Evolutionary conservation across 2,888 invertebrate species (phyloP).

Genomic region (Cepaea hortensis): DNA sequence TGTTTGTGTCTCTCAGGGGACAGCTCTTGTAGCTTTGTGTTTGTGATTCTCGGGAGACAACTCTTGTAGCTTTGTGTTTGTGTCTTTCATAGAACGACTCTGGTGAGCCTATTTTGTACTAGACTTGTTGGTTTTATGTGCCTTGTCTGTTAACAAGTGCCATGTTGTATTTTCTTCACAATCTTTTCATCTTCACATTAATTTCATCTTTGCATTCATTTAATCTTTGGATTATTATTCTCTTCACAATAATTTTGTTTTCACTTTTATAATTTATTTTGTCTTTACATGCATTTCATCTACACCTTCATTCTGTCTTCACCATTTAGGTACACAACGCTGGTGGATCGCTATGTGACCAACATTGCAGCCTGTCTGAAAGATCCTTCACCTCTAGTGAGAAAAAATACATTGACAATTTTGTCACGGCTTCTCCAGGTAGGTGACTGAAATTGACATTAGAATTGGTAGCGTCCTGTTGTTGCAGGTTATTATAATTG

Average conservation of each 20-base stretch:
- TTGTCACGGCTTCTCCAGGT: conserved; percentile 83
- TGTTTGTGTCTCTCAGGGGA: too few relatives aligned
- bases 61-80: neutral
- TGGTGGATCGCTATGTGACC: conserved; percentile 83
- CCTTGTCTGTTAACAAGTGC: neutral
- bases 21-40: too few relatives aligned
- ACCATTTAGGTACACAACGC: conserved; percentile 81
- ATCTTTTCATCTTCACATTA: neutral
- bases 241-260: neutral
- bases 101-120: too few relatives aligned
- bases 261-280: neutral
- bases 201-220: neutral
- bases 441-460: neutral
- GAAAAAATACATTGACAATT: conserved; percentile 83
- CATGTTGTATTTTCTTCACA: neutral
- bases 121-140: too few relatives aligned
- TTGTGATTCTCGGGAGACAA: too few relatives aligned
- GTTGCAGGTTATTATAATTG: too few relatives aligned
- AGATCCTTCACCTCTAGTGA: conserved; percentile 79
- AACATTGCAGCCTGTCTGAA: conserved; percentile 83
- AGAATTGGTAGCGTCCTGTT: neutral
- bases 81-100: neutral
- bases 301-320: neutral
- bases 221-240: neutral
- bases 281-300: neutral